Evolutionary conservation across 1,140 invertebrate species (phyloP), one percentile per base, ranked within the genome.

Genomic region (Caenorhabditis briggsae): DNA sequence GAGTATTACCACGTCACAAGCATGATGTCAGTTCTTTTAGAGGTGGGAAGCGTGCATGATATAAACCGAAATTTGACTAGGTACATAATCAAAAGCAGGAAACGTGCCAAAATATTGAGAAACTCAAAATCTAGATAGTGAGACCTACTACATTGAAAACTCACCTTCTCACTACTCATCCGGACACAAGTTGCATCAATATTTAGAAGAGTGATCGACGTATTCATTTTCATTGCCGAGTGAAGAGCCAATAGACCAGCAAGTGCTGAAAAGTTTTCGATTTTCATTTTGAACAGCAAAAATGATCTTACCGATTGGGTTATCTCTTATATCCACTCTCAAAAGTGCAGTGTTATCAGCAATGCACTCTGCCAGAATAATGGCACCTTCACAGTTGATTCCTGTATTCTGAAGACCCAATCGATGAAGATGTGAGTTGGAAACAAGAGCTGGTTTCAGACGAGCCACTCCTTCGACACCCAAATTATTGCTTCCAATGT

Each of bases 231-330:
- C 88, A 89, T 89, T 55, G 88, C 88, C 20, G 87, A 82, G 46
- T 89, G 88, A 46, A 89, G 88, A 65, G 88, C 88, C 53, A 89
- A 50, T 56, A 89, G 88, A 11, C 88, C 88, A 25, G 88, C 85
- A 14, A 59, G 84, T n/a, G 55, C 78, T 82, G 43, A 83, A 83
- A 85, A 1, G 14, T 0, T 18, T 14, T 43, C 0, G 5, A 11
- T 33, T 46, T 70, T 16, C n/a, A 18, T 3, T 18, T 61, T 11
- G 2, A 25, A 11, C 11, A 25, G 59, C 6, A 25, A 12, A 11
- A 33, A 2, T 0, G 11, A 0, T 7, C 23, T 84, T 64, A 86
- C 83, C 86, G n/a, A 89, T 89, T 7, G 88, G 74, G 65, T 89
- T 89, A 48, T 89, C 88, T 41, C 88, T 41, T 12, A 89, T 61